A percentile compares a stretch with the other conserved stretches of the same genome.
phyloP scores from a whole-genome alignment of 1,140 invertebrate species.

The Bombus pyrosoma region DNA sequence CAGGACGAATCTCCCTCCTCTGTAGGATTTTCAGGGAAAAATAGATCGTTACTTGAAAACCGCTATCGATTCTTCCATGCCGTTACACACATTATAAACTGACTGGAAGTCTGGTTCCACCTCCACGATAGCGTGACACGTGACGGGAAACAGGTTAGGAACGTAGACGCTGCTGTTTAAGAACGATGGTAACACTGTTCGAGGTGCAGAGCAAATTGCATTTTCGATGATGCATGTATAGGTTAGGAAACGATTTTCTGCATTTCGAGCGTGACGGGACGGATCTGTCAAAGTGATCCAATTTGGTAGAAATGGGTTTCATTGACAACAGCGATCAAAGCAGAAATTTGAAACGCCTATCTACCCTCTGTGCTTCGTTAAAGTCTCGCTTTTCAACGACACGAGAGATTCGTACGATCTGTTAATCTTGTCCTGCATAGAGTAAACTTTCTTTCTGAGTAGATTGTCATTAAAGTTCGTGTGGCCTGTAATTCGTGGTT shows the following conservation, averaged over 20 bases:
- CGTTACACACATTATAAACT: slow-evolving; percentile 49
- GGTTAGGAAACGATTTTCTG: background rate
- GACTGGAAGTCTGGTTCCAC: slow-evolving; percentile 56
- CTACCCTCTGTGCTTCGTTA: background rate
- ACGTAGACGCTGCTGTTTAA: slow-evolving; percentile 68
- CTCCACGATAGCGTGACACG: slow-evolving; percentile 73
- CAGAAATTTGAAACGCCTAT: background rate
- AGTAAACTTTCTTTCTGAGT: background rate
- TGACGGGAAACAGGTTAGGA: slow-evolving; percentile 73
- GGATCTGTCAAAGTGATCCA: background rate
- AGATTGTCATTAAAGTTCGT: background rate
- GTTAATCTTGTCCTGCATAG: background rate
- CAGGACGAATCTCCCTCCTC: too few species aligned
- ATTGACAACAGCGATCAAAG: background rate
- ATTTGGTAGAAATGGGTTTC: background rate
- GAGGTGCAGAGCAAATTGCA: slow-evolving; percentile 42
- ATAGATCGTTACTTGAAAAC: slow-evolving; percentile 39
- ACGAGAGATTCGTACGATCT: background rate
- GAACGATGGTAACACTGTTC: slow-evolving; percentile 38
- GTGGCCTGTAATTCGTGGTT: background rate
- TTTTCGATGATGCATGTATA: slow-evolving; percentile 4
- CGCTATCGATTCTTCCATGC: slow-evolving; percentile 43
- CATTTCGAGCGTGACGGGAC: background rate
- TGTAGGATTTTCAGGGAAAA: slow-evolving; percentile 9
- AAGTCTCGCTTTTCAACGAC: background rate